Conservation (phyloP, 2,113 vertebrate genomes). For the Saccopteryx bilineata region DNA sequence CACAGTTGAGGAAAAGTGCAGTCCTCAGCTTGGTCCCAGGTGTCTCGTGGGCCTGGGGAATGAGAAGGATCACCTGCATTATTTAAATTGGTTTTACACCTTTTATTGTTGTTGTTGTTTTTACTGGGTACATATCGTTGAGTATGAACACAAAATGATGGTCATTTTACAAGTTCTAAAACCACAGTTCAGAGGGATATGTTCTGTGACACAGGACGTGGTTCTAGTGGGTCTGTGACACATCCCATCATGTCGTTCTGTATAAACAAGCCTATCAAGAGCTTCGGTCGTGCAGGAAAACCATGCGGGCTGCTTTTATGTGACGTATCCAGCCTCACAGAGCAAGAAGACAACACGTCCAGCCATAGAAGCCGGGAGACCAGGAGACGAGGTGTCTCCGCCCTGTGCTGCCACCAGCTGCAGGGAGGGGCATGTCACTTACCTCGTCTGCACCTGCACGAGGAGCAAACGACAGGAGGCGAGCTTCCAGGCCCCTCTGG, state of each 20-base stretch:
- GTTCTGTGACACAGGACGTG: accelerated
- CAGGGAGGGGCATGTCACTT: accelerated
- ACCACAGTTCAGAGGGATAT: background rate
- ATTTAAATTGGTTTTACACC: background rate
- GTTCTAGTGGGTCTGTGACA: background rate
- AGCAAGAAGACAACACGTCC: background rate
- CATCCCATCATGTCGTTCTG: background rate
- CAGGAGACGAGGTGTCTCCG: background rate
- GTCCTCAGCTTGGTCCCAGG: accelerated
- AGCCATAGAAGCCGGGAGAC: background rate
- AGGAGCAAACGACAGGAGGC: background rate
- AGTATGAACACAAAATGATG: background rate
- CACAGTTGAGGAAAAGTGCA: background rate
- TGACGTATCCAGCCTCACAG: too few relatives aligned
- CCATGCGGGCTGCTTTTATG: background rate
- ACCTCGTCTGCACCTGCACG: background rate
- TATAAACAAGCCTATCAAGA: accelerated
- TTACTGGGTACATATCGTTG: background rate
- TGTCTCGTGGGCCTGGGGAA: too few relatives aligned
- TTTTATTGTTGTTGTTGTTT: too few relatives aligned
- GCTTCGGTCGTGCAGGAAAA: accelerated
- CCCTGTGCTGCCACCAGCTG: accelerated
- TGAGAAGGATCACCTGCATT: background rate
- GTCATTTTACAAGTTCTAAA: background rate
- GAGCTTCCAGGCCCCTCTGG: background rate